Conservation (phyloP, 1,140 invertebrate species). For the Anoplophora glabripennis region DNA sequence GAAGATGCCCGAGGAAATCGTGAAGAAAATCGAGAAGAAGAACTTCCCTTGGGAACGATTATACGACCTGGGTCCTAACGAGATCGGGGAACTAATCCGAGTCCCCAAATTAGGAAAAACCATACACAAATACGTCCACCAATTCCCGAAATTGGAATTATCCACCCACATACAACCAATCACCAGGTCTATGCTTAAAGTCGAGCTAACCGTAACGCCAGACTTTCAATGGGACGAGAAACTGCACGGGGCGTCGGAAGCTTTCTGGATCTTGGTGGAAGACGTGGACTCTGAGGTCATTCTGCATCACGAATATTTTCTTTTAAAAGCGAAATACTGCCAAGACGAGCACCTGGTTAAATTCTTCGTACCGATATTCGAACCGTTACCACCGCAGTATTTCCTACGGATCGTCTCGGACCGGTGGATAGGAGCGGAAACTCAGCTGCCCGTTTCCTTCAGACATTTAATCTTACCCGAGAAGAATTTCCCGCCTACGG, state of each 20-base stretch:
- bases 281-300: constrained; percentile 96
- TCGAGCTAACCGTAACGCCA: constrained; percentile 97
- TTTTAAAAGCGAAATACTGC: constrained; percentile 93
- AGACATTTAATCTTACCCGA: constrained; percentile 96
- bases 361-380: constrained; percentile 98
- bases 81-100: constrained; percentile 95
- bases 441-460: constrained; percentile 96
- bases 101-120: constrained; percentile 96
- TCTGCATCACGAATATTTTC: constrained; percentile 96
- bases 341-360: constrained; percentile 95
- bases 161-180: constrained; percentile 97
- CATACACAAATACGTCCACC: constrained; percentile 97
- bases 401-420: constrained; percentile 83
- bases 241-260: constrained; percentile 91
- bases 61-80: constrained; percentile 94
- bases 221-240: constrained; percentile 99
- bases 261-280: constrained; percentile 98
- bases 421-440: constrained; percentile 90
- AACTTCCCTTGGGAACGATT: constrained; percentile 91
- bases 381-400: constrained; percentile 97
- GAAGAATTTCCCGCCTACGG: constrained; percentile 96
- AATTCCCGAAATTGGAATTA: constrained; percentile 93
- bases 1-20: constrained; percentile 97
- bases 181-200: constrained; percentile 88
- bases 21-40: constrained; percentile 98